Evolutionary conservation across 2,113 vertebrate genomes (phyloP).

Genomic region (Gyps fulvus): DNA sequence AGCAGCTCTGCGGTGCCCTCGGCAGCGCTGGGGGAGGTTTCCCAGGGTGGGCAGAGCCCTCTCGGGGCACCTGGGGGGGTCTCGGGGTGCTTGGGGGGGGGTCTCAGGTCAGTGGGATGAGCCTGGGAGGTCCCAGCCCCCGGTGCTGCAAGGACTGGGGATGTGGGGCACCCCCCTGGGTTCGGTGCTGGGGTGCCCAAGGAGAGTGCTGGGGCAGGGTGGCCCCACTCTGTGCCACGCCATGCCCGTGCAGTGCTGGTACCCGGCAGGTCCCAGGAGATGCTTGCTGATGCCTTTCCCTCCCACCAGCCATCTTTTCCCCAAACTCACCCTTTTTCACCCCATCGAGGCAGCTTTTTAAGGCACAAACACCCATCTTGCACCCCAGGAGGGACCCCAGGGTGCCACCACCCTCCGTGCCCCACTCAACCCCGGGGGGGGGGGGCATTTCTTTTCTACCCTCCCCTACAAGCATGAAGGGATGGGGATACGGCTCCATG

Average conservation of each 20-base stretch:
- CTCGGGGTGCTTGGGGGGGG: background rate
- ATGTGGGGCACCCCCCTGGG: rapidly evolving
- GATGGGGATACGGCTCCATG: rapidly evolving
- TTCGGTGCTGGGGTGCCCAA: background rate
- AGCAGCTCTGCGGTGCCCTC: slow-evolving; percentile 27
- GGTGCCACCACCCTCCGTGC: rapidly evolving
- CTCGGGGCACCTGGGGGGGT: rapidly evolving
- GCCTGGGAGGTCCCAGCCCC: background rate
- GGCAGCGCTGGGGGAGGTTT: rapidly evolving
- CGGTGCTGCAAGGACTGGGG: rapidly evolving
- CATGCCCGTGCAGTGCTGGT: rapidly evolving
- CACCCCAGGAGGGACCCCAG: background rate
- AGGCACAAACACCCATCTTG: background rate
- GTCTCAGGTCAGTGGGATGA: background rate
- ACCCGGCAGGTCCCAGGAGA: background rate
- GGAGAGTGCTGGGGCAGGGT: background rate
- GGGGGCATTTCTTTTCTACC: background rate
- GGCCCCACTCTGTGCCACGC: background rate
- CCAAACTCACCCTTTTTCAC: background rate
- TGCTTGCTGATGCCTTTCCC: rapidly evolving
- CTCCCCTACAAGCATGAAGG: background rate
- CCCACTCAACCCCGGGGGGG: rapidly evolving
- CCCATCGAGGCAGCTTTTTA: background rate
- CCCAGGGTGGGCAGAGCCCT: background rate
- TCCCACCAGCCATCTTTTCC: background rate